Evolutionary conservation across 2,113 vertebrate genomes (phyloP), one percentile per base, ranked within the genome.

Genomic region (Cephalopholis sonnerati): DNA sequence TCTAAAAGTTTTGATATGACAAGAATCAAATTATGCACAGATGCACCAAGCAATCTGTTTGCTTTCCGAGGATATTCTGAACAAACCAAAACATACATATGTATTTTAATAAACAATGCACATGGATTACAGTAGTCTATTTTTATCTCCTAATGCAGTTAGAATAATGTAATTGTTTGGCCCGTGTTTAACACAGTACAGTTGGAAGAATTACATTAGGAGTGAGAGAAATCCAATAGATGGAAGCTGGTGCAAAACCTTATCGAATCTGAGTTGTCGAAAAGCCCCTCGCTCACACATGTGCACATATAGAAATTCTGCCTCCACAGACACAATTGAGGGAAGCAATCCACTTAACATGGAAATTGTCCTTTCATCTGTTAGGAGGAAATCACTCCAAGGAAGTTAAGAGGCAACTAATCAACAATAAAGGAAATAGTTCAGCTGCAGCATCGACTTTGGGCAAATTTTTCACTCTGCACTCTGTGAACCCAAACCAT

Each of bases 311-410:
- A 87, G 53, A 87, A 71, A 80, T 65, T 83, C 84, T 81, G 55
- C 71, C 32, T 77, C 53, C 22, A n/a, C 70, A 55, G 44, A 86
- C 82, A 88, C 74, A 82, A 87, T 59, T 61, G 68, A 65, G 62
- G 62, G 32, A 88, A 83, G 75, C 29, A 84, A 91, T 85, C 84
- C 86, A 91, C 92, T 94, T 92, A 91, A 91, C 90, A 94, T 94
- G 90, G 88, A 93, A 94, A 94, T 92, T 90, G 88, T 85, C 63
- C 89, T 92, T 93, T 91, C 84, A 84, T 92, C 88, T 90, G 82
- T 81, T 80, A 48, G 75, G 58, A 65, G 67, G 69, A 51, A 88
- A 84, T 77, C 77, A 69, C 83, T 75, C 66, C 3, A 27, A 77
- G 63, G 50, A 81, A 84, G 74, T 83, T 68, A 83, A 68, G 81